Base-by-base conservation (phyloP, 2,888 invertebrate genomes). In the Ophioninae sp. region DNA sequence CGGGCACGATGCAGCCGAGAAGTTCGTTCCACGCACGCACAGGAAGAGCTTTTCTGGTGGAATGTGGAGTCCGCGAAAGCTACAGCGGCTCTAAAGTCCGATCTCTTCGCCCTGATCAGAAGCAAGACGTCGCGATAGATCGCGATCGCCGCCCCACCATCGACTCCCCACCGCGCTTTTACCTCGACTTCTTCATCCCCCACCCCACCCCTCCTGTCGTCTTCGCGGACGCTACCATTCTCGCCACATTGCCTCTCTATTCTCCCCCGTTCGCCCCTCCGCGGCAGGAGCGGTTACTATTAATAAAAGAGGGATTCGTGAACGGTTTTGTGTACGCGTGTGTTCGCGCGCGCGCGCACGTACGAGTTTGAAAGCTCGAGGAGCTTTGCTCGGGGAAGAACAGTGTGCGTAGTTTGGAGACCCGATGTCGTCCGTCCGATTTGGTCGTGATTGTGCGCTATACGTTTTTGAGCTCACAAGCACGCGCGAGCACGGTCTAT, bases 31-130 rank as follows among this genome's bases (percentile, higher is more conserved):
- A 88, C 85, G 86, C 87, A 87, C 89, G 88, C 89, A 88, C 89
- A 82, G 85, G 86, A 88, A 87, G 87, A 88, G 87, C 88, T 88
- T 88, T 88, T 88, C 91, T 94, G 95, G 94, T 95, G 95, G 95
- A 95, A 95, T 95, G 95, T 95, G 95, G 95, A 95, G 95, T 95
- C 95, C 95, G 95, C 95, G 94, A 94, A 94, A 94, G 94, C 95
- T 94, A 94, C 93, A 94, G 95, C 95, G 95, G 95, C 95, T 95
- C 95, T 95, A 95, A 92, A 88, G 89, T 89, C 89, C 88, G 87
- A 88, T 85, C 85, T 87, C 88, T 87, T 87, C 86, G 88, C 87
- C 88, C 89, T 88, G 89, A 88, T 88, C 88, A 88, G 86, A 89
- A 88, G 88, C 89, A 90, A 89, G 88, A 87, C 89, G 89, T 87